Conservation (phyloP, 2,888 invertebrate genomes). For the Anagyrus pseudococci region DNA sequence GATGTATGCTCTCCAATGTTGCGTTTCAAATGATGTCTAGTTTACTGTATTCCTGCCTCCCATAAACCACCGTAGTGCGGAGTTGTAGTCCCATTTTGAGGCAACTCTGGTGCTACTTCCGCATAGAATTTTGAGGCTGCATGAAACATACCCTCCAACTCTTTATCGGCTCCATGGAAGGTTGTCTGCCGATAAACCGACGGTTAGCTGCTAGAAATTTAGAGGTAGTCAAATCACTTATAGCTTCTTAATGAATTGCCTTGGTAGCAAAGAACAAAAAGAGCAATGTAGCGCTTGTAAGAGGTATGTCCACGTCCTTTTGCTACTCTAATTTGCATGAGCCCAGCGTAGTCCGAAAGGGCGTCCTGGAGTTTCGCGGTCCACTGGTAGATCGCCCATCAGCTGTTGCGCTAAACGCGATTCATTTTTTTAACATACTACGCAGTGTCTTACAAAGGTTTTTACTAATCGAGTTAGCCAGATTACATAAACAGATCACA, state of each 20-base stretch:
- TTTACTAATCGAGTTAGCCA: slow-evolving; percentile 7
- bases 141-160: slow-evolving; percentile 27
- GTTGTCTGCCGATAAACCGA: slow-evolving; percentile 24
- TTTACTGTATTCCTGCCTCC: slow-evolving; percentile 8
- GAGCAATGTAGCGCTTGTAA: slow-evolving; percentile 25
- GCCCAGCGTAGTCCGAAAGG: slow-evolving; percentile 36
- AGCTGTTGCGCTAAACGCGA: not conserved
- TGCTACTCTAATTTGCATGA: slow-evolving; percentile 13
- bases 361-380: slow-evolving; percentile 7
- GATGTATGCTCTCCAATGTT: slow-evolving; percentile 8
- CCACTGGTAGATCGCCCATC: slow-evolving; percentile 31
- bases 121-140: slow-evolving; percentile 17
- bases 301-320: slow-evolving; percentile 31
- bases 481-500: not conserved
- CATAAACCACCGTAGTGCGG: slow-evolving; percentile 1
- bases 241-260: slow-evolving; percentile 32
- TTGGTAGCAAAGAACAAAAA: slow-evolving; percentile 31
- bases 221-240: slow-evolving; percentile 25
- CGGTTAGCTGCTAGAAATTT: slow-evolving; percentile 23
- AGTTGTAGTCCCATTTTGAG: slow-evolving; percentile 24
- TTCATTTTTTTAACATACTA: slow-evolving; percentile 8
- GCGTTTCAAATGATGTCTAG: slow-evolving; percentile 13
- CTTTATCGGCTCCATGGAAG: slow-evolving; percentile 19
- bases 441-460: not conserved
- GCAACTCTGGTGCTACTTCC: slow-evolving; percentile 1